A percentile compares a stretch with the other conserved stretches of the same genome.
Conservation (phyloP, 1,140 invertebrate genomes). For the Carcinoscorpius rotundicauda region DNA sequence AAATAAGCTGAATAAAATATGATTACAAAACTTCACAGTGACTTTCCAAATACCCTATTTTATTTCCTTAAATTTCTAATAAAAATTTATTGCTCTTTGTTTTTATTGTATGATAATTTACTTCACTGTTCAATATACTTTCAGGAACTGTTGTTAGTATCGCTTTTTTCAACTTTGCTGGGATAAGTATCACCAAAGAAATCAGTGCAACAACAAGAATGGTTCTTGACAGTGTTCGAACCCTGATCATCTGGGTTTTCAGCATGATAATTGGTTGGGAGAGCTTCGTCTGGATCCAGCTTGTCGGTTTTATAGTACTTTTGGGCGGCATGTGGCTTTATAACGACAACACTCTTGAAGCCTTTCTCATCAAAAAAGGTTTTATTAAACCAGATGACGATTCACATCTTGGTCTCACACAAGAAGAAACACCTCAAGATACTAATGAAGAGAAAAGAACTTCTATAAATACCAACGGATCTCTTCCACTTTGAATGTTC, state of each 20-base stretch:
- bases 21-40: no score
- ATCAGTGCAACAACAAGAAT: conserved; percentile 82
- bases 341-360: conserved; percentile 50
- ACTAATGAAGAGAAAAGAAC: no score
- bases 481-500: no score
- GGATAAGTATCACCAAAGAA: conserved; percentile 90
- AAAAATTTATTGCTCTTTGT: no score
- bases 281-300: conserved; percentile 32
- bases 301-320: conserved; percentile 58
- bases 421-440: no score
- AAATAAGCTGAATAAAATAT: no score
- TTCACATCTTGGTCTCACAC: no score
- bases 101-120: no score
- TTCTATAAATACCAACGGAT: no score
- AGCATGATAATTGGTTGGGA: conserved; percentile 46
- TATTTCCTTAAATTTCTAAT: no score
- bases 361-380: conserved; percentile 17
- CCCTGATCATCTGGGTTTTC: conserved; percentile 76
- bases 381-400: background rate
- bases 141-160: conserved; percentile 77
- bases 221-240: conserved; percentile 80
- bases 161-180: conserved; percentile 93
- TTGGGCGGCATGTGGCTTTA: conserved; percentile 63
- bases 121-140: background rate
- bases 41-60: no score